Evolutionary conservation across 2,113 vertebrate species (phyloP).

Genomic region (Periophthalmus modestus): DNA sequence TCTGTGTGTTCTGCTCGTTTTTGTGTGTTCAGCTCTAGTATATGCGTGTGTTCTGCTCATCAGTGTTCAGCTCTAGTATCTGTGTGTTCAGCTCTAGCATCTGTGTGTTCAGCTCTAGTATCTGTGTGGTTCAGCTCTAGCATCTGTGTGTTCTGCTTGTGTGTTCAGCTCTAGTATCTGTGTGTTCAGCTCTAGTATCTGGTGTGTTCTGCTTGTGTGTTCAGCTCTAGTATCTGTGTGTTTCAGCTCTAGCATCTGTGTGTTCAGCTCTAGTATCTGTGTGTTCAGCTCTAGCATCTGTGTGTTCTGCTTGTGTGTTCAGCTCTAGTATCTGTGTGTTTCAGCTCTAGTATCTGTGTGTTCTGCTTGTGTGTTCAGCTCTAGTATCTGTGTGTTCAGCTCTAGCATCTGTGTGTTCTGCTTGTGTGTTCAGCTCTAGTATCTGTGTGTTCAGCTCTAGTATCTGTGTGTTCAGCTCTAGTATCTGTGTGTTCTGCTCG

Average conservation of each 20-base stretch:
- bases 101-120: constrained; percentile 19
- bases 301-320: constrained; percentile 35
- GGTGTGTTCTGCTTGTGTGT: too few species aligned
- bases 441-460: constrained; percentile 2
- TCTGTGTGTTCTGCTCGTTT: constrained; percentile 8
- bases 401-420: not conserved
- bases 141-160: constrained; percentile 2
- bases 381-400: too few species aligned
- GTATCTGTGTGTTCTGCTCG: constrained; percentile 2
- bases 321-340: too few species aligned
- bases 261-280: too few species aligned
- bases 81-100: too few species aligned
- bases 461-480: constrained; percentile 8
- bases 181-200: too few species aligned
- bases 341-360: too few species aligned
- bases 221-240: too few species aligned
- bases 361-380: constrained; percentile 37
- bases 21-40: constrained; percentile 10
- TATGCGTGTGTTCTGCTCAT: constrained; percentile 16
- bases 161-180: constrained; percentile 18
- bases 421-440: constrained; percentile 6
- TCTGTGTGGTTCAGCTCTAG: constrained; percentile 45
- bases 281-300: too few species aligned
- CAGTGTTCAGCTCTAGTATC: too few species aligned
- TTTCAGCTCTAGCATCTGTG: too few species aligned